Evolutionary conservation across 2,113 vertebrate genomes (phyloP).

Genomic region (Astatotilapia flaviijosephi): DNA sequence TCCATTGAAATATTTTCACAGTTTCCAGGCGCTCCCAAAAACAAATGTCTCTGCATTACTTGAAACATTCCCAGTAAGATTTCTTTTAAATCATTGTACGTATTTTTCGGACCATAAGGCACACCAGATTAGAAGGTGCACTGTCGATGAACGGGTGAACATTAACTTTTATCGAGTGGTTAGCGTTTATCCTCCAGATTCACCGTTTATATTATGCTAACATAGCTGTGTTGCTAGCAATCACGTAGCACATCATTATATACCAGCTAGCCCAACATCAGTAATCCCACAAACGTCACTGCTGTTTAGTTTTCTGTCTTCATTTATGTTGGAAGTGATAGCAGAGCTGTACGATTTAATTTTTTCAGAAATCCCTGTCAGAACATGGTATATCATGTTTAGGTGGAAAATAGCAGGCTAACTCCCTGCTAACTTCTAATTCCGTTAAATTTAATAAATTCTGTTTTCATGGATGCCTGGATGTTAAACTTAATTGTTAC

Average conservation of each 20-base stretch:
- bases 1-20: background rate
- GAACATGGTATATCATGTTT: background rate
- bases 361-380: background rate
- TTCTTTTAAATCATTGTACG: background rate
- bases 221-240: background rate
- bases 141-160: background rate
- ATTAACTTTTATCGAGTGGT: background rate
- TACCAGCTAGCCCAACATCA: background rate
- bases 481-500: background rate
- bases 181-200: background rate
- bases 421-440: background rate
- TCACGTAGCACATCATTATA: background rate
- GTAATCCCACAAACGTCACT: background rate
- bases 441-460: background rate
- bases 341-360: background rate
- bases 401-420: background rate
- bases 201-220: background rate
- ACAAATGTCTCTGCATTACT: background rate
- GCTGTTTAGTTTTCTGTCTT: background rate
- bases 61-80: background rate
- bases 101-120: background rate
- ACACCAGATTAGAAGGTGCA: background rate
- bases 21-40: background rate
- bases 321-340: background rate
- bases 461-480: background rate